phyloP scores from a whole-genome alignment of 1,140 invertebrate genomes.

The Bathynomus jamesi region DNA sequence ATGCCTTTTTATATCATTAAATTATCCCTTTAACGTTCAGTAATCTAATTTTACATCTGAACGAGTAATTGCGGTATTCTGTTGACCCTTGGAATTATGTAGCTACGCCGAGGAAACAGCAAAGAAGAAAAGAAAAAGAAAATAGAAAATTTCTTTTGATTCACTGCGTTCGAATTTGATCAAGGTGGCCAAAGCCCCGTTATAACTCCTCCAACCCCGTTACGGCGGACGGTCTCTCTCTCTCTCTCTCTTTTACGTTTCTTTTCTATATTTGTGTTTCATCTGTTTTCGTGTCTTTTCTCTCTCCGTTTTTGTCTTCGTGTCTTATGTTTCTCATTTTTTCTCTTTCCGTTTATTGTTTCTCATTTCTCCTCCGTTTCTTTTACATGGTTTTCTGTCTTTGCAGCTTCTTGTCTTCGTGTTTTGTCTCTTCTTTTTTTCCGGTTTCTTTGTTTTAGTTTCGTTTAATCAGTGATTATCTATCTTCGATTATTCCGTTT shows the following conservation, averaged over 20 bases:
- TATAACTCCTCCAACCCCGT: background rate
- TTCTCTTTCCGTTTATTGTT: background rate
- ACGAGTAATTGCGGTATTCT: background rate
- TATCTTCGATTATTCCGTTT: no score
- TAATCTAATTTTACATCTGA: background rate
- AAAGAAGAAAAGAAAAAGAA: background rate
- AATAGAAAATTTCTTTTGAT: constrained; percentile 1
- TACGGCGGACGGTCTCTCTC: background rate
- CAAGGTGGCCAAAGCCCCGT: background rate
- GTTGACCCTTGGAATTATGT: background rate
- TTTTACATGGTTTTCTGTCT: no score
- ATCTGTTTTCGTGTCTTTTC: background rate
- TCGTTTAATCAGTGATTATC: no score
- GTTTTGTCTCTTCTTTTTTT: no score
- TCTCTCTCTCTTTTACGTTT: constrained; percentile 1
- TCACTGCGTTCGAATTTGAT: background rate
- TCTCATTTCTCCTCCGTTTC: no score
- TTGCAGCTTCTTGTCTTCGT: no score
- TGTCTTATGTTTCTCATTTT: background rate
- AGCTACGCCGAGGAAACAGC: background rate
- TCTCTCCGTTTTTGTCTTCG: background rate
- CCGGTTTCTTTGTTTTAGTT: no score
- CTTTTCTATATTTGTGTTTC: background rate
- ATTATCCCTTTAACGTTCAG: background rate
- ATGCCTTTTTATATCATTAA: background rate